phyloP scores from a whole-genome alignment of 2,888 invertebrate genomes.

The Ophion ellenae region DNA sequence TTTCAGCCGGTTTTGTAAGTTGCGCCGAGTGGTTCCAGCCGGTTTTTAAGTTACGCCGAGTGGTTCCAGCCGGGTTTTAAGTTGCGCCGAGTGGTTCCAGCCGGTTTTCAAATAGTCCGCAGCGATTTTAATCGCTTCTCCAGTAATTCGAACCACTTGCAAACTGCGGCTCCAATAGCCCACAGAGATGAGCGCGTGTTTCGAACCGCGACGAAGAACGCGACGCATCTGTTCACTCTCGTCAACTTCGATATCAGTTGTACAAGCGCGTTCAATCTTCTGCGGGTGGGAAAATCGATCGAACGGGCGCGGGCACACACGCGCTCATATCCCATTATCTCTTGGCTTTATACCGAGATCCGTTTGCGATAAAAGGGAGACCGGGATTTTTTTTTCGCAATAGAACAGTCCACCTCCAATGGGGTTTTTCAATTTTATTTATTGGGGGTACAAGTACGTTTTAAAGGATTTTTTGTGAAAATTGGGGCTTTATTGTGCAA shows the following conservation, averaged over 20 bases:
- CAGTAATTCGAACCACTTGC: neutral
- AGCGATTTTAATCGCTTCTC: neutral
- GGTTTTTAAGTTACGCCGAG: too few relatives aligned
- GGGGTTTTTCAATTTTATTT: neutral
- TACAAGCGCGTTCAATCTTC: constrained; percentile 6
- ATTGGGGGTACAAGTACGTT: too few relatives aligned
- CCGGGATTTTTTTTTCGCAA: neutral
- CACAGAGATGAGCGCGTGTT: neutral
- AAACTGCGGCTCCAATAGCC: neutral
- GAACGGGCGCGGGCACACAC: constrained; percentile 31
- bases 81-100: too few relatives aligned
- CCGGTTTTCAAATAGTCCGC: neutral
- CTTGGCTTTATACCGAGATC: constrained; percentile 5
- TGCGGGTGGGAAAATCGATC: constrained; percentile 53
- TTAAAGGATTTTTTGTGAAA: too few relatives aligned
- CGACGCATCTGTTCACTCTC: constrained; percentile 48
- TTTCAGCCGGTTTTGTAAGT: too few relatives aligned
- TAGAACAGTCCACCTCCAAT: neutral
- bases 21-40: too few relatives aligned
- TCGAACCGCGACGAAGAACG: constrained; percentile 22
- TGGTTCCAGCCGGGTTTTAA: too few relatives aligned
- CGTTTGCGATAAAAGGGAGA: constrained; percentile 23
- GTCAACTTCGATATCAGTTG: constrained; percentile 53
- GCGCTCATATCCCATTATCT: constrained; percentile 58
- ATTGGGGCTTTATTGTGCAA: too few relatives aligned